Conservation (phyloP, 2,888 invertebrate species). For the Rotaria sp. region DNA sequence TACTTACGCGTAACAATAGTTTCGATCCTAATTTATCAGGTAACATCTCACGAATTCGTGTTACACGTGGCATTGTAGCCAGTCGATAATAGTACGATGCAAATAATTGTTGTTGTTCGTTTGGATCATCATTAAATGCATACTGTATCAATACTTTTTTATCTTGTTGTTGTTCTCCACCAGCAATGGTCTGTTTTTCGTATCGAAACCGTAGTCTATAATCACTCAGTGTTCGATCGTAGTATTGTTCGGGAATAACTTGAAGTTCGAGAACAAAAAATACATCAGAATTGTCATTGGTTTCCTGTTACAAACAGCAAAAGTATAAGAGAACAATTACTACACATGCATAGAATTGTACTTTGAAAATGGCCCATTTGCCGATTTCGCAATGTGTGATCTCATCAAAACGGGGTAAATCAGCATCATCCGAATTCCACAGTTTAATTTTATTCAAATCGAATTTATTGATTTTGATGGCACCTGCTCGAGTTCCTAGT, state of each 20-base stretch:
- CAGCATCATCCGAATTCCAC: not conserved
- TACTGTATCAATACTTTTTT: not conserved
- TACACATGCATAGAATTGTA: not conserved
- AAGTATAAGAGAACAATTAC: not conserved
- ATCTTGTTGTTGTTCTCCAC: not conserved
- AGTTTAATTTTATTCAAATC: not conserved
- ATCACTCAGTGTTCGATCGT: not conserved
- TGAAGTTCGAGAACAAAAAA: constrained; percentile 26
- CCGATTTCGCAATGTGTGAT: not conserved
- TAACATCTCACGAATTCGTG: not conserved
- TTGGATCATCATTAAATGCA: not conserved
- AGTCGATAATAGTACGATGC: not conserved
- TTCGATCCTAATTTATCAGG: not conserved
- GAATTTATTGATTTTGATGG: not conserved
- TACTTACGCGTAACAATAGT: not conserved
- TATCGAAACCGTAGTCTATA: not conserved
- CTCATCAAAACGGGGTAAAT: not conserved
- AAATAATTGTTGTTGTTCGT: constrained; percentile 2
- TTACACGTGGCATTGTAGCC: not conserved
- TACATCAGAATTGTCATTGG: not conserved
- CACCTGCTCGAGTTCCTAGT: not conserved
- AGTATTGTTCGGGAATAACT: constrained; percentile 1
- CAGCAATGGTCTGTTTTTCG: not conserved
- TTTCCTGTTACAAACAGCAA: not conserved
- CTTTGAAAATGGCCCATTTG: constrained; percentile 13